Evolutionary conservation across 2,113 vertebrate species (phyloP), one percentile per base, ranked within the genome.

Genomic region (Nansenia antarctica): DNA sequence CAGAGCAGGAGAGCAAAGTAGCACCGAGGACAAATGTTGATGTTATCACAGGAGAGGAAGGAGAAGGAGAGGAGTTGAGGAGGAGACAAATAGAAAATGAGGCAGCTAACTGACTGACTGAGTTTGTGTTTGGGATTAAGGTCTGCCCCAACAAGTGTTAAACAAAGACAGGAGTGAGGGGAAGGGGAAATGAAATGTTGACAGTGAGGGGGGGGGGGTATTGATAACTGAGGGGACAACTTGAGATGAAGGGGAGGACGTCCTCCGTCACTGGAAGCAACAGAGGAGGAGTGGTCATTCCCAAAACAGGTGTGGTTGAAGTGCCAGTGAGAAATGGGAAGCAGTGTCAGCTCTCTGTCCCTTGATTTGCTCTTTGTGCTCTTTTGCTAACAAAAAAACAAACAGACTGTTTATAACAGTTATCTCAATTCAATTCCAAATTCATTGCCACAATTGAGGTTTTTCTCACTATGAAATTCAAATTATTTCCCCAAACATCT

Each of bases 111-210:
- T 49, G 77, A 84, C 32, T 47, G 20, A 30, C 80, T 62, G 84
- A 87, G 87, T 93, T 92, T 93, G 89, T 83, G 88, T 92, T 92
- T 89, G 82, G 87, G 92, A 93, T 92, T 92, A 93, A 85, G 85
- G 82, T 79, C 84, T 1, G 62, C 82, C 82, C 62, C 81, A 84
- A 87, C 86, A 77, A 78, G 37, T 63, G 35, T 64, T 65, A 73
- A 47, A 91, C 86, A 92, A 91, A 90, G 89, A 87, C 78, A 31
- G 72, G 54, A 79, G 37, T 82, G 88, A 90, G 86, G 89, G 85
- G 86, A 67, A 69, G 82, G 91, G 91, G 91, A 93, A 93, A 93
- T 92, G 69, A 92, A 91, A 92, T 91, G 90, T 91, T 90, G 88
- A 86, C 90, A 79, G 83, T 80, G 70, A 66, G 72, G 62, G 34